Evolutionary conservation across 2,113 vertebrate species (phyloP).

Genomic region (Lasiurus cinereus): DNA sequence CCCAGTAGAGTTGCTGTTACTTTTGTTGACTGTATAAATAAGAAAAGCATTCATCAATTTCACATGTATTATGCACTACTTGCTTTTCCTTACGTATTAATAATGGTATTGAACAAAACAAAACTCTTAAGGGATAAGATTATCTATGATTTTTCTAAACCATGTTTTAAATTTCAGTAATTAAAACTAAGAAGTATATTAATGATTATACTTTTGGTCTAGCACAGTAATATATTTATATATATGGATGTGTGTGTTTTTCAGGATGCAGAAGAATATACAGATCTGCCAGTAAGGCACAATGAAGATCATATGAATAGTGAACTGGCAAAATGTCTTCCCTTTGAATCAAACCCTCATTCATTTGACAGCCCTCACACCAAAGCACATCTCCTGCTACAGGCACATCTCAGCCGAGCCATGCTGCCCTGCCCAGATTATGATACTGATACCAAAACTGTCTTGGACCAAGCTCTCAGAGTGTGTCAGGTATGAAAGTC

Average conservation of each 20-base stretch:
- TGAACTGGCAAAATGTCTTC: conserved; percentile 94
- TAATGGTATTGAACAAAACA: conserved; percentile 12
- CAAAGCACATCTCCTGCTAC: conserved; percentile 96
- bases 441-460: conserved; percentile 96
- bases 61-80: background rate
- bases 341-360: conserved; percentile 95
- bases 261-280: conserved; percentile 96
- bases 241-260: background rate
- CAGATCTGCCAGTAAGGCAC: conserved; percentile 97
- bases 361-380: conserved; percentile 98
- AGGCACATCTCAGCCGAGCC: conserved; percentile 95
- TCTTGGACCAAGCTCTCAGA: conserved; percentile 96
- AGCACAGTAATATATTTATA: background rate
- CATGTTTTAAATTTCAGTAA: conserved; percentile 37
- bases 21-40: background rate
- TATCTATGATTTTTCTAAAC: conserved; percentile 26
- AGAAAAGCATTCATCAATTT: conserved; percentile 29
- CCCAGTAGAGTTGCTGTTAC: background rate
- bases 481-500: conserved; percentile 94
- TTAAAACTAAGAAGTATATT: conserved; percentile 40
- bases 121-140: conserved; percentile 32
- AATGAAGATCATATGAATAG: conserved; percentile 99
- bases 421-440: conserved; percentile 97
- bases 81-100: background rate
- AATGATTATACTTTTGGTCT: conserved; percentile 20